phyloP scores from a whole-genome alignment of 2,888 invertebrate genomes.

The Cheiracanthium punctorium region DNA sequence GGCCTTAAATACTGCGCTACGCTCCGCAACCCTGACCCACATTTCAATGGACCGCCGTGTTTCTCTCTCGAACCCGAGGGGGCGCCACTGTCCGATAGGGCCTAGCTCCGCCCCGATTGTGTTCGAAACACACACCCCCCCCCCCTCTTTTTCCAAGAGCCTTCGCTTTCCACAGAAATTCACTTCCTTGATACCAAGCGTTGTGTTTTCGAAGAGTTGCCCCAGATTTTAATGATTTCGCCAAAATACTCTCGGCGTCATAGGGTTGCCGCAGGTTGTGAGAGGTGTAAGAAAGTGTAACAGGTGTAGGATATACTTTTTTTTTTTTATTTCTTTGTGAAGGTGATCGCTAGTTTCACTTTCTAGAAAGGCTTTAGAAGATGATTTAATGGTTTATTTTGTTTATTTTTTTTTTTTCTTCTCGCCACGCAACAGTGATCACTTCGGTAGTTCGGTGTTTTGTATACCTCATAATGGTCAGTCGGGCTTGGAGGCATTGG shows the following conservation, averaged over 20 bases:
- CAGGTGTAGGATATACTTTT: neutral
- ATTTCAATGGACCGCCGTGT: neutral
- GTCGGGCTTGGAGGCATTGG: too few species aligned
- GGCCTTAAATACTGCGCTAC: conserved; percentile 5
- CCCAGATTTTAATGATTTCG: neutral
- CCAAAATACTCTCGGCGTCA: neutral
- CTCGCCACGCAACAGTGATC: too few species aligned
- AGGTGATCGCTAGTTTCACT: conserved; percentile 8
- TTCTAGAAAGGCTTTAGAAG: neutral
- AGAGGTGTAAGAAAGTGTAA: neutral
- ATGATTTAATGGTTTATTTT: conserved; percentile 5
- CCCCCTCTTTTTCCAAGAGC: neutral
- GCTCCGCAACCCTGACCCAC: conserved; percentile 7
- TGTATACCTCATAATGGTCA: too few species aligned
- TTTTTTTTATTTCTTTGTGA: neutral
- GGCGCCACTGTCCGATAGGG: conserved; percentile 13
- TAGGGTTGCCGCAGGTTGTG: neutral
- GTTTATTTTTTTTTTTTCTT: neutral
- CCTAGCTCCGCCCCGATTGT: conserved; percentile 3
- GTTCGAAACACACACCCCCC: neutral
- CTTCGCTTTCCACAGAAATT: conserved; percentile 5
- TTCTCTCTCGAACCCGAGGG: neutral
- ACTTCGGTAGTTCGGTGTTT: too few species aligned
- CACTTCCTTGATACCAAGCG: conserved; percentile 8
- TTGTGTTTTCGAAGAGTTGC: neutral